Base-by-base conservation (phyloP, 2,888 invertebrate genomes). In the Drosophila paucipuncta region DNA sequence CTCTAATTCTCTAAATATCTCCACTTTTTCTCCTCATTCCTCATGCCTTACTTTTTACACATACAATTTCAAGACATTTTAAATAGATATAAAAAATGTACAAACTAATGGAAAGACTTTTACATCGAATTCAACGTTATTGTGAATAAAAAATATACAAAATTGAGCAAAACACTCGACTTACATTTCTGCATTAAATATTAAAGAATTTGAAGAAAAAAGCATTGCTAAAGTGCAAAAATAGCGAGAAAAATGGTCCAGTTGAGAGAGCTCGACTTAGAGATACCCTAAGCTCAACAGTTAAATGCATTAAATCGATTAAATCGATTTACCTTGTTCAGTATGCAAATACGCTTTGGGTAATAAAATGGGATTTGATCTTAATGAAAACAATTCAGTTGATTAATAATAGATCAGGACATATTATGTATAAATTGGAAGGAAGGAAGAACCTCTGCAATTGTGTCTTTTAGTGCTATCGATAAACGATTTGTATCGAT, bases 111-210 rank as follows among this genome's bases (percentile, higher is more conserved):
- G n/a, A 22, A 22, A 2, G 4, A 22, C 2, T 43, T 43, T 43
- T 11, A 22, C 1, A 0, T 5, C 1, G 5, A 43, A 22, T 6
- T 11, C 11, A 11, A 43, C 22, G 4, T 41, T 10, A 41, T 10
- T 4, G 1, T 41, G 10, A n/a, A 0, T 4, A 10, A 10, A n/a
- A n/a, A 41, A 2, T 1, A 41, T n/a, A n/a, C 1, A n/a, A 43
- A 43, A 11, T n/a, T 22, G 0, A 43, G 11, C 11, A 35, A 4
- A 13, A 33, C 13, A 13, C 5, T 35, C 35, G 0, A 13, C 5
- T 22, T 43, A 11, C 2, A 11, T 6, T 43, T 43, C 5, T 11
- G 11, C 43, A 22, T 11, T 22, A 5, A 43, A 43, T 22, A 22
- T 11, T 43, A 0, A 43, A 22, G 22, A 43, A 22, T 22, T 11